Conservation (phyloP, 2,888 invertebrate species). For the Pharmacophagus antenor region DNA sequence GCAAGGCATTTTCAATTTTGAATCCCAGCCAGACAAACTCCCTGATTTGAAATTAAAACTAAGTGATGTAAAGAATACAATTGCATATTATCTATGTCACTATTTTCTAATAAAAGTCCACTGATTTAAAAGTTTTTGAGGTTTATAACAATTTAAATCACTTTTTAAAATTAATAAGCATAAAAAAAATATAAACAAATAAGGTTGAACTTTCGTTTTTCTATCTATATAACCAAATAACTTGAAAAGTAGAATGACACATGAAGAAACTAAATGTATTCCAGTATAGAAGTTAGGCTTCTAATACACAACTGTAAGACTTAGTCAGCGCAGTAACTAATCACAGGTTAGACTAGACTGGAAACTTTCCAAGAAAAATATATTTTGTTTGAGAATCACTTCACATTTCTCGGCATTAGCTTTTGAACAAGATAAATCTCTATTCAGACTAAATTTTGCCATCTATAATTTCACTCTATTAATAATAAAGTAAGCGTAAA, state of each 20-base stretch:
- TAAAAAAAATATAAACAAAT: no score
- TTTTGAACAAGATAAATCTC: constrained; percentile 19
- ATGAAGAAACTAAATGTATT: no score
- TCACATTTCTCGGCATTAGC: constrained; percentile 14
- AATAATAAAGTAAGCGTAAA: background rate
- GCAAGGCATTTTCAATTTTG: constrained; percentile 27
- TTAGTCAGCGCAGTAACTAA: constrained; percentile 18
- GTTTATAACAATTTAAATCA: no score
- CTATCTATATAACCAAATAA: no score
- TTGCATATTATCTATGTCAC: background rate
- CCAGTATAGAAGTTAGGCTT: background rate
- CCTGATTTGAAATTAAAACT: constrained; percentile 19
- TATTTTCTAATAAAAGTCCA: background rate
- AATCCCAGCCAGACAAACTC: constrained; percentile 19
- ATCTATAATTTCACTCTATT: constrained; percentile 11
- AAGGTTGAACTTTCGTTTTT: no score
- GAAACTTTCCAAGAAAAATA: constrained; percentile 28
- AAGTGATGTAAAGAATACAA: constrained; percentile 2
- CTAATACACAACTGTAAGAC: constrained; percentile 9
- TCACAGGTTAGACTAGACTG: constrained; percentile 26
- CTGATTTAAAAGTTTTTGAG: no score
- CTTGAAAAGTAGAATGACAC: no score
- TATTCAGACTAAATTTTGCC: constrained; percentile 8
- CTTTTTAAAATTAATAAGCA: no score
- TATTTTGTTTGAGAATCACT: constrained; percentile 24